Evolutionary conservation across 1,140 invertebrate species (phyloP).

Genomic region (Drosophila setifemur): DNA sequence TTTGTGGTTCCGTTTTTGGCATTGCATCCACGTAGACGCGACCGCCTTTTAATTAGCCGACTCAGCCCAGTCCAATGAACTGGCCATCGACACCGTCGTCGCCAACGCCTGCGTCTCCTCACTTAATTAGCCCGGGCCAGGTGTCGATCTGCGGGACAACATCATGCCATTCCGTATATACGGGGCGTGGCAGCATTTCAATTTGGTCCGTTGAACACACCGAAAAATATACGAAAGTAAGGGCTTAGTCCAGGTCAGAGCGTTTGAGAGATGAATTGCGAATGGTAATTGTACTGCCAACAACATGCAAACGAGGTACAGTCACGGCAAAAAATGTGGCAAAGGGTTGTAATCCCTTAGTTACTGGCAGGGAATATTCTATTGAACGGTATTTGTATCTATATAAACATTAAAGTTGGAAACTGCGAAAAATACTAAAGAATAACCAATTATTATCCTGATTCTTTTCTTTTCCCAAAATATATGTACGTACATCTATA

Average conservation of each 20-base stretch:
- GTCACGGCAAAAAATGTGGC: neutral
- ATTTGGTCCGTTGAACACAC: conserved; percentile 22
- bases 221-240: conserved; percentile 6
- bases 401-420: no score
- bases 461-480: no score
- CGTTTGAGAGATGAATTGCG: neutral
- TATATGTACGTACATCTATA: no score
- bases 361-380: neutral
- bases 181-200: conserved; percentile 29
- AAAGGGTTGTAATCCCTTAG: neutral
- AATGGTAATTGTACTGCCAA: conserved; percentile 18
- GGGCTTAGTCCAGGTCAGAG: neutral
- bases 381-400: no score
- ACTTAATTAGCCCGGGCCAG: conserved; percentile 55
- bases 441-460: no score
- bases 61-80: conserved; percentile 19
- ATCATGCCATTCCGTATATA: neutral
- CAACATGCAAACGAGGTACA: conserved; percentile 4
- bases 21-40: conserved; percentile 63
- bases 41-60: conserved; percentile 70
- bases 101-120: conserved; percentile 12
- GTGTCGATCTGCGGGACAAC: conserved; percentile 7
- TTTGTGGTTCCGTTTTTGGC: conserved; percentile 53
- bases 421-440: no score
- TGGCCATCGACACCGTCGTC: conserved; percentile 44